Conservation (phyloP, 2,888 invertebrate species). For the Neuroscelio doddi region DNA sequence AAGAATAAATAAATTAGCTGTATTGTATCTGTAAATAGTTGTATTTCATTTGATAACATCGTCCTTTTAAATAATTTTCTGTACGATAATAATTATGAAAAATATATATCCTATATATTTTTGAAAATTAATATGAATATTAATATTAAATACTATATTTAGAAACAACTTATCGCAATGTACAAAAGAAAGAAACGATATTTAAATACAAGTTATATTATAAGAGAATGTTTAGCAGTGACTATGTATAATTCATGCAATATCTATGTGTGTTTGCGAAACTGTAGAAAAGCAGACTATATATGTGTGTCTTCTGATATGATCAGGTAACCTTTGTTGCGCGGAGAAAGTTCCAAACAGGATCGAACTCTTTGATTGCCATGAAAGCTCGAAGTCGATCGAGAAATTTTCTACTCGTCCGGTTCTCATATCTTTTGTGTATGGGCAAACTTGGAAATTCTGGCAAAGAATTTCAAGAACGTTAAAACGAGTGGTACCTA, state of each 20-base stretch:
- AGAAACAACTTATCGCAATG: too few relatives aligned
- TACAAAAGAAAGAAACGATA: conserved; percentile 4
- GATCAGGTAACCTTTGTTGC: conserved; percentile 43
- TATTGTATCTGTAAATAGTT: too few relatives aligned
- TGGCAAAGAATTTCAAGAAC: conserved; percentile 6
- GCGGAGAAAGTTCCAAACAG: conserved; percentile 45
- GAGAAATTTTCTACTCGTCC: conserved; percentile 36
- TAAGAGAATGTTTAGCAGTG: conserved; percentile 21
- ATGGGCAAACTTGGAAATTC: too few relatives aligned
- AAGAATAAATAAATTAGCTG: too few relatives aligned
- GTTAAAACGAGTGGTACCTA: conserved; percentile 18
- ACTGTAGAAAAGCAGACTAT: conserved; percentile 37
- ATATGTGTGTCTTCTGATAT: conserved; percentile 35
- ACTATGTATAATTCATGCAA: conserved; percentile 33
- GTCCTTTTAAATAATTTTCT: too few relatives aligned
- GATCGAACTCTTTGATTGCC: conserved; percentile 21
- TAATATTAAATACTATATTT: too few relatives aligned
- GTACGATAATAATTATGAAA: too few relatives aligned
- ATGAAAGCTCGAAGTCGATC: conserved; percentile 44
- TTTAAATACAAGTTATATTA: conserved; percentile 41
- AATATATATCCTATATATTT: too few relatives aligned
- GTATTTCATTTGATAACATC: too few relatives aligned
- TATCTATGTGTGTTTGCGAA: conserved; percentile 6
- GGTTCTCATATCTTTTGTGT: too few relatives aligned
- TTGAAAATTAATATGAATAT: too few relatives aligned